Evolutionary conservation across 1,140 invertebrate genomes (phyloP).

Genomic region (Leptinotarsa undecemlineata): DNA sequence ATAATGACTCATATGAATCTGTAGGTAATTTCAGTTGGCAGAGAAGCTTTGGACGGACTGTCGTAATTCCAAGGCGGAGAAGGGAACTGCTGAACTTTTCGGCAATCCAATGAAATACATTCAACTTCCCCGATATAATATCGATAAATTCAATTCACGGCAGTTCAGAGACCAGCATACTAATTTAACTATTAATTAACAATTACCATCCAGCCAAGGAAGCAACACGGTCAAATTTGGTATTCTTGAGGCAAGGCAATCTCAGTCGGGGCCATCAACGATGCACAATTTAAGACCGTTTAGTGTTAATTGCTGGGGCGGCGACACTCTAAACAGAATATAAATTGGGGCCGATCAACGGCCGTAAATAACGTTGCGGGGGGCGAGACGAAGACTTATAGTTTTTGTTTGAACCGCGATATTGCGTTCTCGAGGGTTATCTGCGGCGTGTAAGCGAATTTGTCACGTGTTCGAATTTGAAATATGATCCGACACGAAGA

Average conservation of each 20-base stretch:
- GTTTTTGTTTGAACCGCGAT: constrained; percentile 24
- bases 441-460: not conserved
- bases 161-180: not conserved
- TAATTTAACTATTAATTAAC: constrained; percentile 24
- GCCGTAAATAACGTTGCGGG: constrained; percentile 26
- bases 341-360: constrained; percentile 36
- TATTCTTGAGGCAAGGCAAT: constrained; percentile 36
- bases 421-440: not conserved
- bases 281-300: constrained; percentile 37
- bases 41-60: too few relatives aligned
- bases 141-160: not conserved
- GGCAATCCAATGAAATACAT: not conserved
- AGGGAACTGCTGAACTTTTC: not conserved
- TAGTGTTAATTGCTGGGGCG: constrained; percentile 37
- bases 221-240: constrained; percentile 27
- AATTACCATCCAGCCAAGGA: constrained; percentile 11
- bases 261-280: constrained; percentile 31
- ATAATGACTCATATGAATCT: too few relatives aligned
- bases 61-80: too few relatives aligned
- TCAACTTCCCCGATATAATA: not conserved
- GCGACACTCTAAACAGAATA: constrained; percentile 38
- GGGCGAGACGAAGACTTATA: not conserved
- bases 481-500: not conserved
- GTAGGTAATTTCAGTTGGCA: too few relatives aligned
- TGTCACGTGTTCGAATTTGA: too few relatives aligned